These are phyloP conservation scores for Cyclura pinguis DNA, from an alignment of 2,797 vertebrate species.

Conservation along the genomic window DNA sequence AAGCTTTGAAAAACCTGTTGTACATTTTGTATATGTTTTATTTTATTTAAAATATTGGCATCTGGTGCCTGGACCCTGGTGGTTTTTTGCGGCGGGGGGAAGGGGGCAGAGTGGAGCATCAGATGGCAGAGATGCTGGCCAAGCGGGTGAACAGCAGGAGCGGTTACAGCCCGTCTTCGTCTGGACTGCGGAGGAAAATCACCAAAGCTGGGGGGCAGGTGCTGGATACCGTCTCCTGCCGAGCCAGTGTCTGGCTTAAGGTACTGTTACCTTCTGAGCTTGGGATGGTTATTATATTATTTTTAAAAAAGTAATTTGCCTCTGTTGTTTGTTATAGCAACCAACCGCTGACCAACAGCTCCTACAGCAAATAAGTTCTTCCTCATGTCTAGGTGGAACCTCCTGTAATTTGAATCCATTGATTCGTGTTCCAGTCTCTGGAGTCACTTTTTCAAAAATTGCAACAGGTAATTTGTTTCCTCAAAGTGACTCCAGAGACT, in stretches of 20 bases:
- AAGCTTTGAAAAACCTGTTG: not conserved
- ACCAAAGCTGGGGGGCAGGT: constrained; percentile 56
- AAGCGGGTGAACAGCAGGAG: constrained; percentile 72
- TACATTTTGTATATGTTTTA: not conserved
- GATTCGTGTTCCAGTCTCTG: no score
- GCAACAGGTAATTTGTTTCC: no score
- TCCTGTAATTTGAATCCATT: no score
- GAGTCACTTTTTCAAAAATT: no score
- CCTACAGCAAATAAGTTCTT: no score
- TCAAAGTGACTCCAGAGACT: no score
- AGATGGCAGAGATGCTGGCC: constrained; percentile 79
- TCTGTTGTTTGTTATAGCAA: no score
- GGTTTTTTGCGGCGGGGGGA: accelerated
- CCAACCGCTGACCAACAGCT: no score
- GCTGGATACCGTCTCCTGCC: constrained; percentile 83
- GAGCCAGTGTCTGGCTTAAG: constrained; percentile 81
- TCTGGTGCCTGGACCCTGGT: no score
- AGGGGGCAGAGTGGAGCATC: accelerated
- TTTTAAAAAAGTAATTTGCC: no score
- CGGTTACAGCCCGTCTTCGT: constrained; percentile 86
- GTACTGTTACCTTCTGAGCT: constrained; percentile 69
- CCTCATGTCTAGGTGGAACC: no score
- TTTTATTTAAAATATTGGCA: not conserved
- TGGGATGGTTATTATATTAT: no score
- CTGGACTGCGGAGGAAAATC: constrained; percentile 77